Conservation (phyloP, 2,113 vertebrate species). For the Heterotilapia buettikoferi region DNA sequence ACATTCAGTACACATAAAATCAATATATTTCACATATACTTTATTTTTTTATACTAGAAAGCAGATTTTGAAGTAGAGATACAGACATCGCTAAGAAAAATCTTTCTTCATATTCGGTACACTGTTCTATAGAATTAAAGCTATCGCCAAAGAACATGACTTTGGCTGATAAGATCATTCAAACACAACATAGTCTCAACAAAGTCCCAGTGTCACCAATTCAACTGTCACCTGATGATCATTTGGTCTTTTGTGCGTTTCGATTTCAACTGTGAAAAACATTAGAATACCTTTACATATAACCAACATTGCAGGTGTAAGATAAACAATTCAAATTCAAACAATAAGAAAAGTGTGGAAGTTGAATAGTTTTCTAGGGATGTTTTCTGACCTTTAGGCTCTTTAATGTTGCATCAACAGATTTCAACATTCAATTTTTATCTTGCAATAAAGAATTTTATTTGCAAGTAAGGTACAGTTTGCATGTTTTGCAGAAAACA, state of each 20-base stretch:
- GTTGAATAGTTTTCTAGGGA: background rate
- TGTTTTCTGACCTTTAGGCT: background rate
- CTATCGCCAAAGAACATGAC: background rate
- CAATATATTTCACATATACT: background rate
- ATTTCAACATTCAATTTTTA: background rate
- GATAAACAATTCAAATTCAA: background rate
- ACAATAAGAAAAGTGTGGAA: background rate
- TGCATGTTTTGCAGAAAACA: background rate
- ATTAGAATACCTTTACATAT: background rate
- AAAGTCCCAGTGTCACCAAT: background rate
- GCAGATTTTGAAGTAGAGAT: background rate
- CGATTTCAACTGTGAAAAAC: background rate
- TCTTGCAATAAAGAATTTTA: constrained; percentile 9
- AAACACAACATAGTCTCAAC: background rate
- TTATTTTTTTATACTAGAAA: background rate
- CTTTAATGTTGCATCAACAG: background rate
- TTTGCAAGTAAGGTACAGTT: constrained; percentile 6
- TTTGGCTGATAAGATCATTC: background rate
- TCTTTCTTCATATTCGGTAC: background rate
- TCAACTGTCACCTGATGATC: background rate
- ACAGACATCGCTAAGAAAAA: background rate
- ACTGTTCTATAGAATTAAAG: background rate
- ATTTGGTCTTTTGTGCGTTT: background rate
- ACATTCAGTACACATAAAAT: background rate
- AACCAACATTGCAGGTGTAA: background rate